Evolutionary conservation across 2,797 vertebrate species (phyloP).

Genomic region (Gymnoscopelus braueri): DNA sequence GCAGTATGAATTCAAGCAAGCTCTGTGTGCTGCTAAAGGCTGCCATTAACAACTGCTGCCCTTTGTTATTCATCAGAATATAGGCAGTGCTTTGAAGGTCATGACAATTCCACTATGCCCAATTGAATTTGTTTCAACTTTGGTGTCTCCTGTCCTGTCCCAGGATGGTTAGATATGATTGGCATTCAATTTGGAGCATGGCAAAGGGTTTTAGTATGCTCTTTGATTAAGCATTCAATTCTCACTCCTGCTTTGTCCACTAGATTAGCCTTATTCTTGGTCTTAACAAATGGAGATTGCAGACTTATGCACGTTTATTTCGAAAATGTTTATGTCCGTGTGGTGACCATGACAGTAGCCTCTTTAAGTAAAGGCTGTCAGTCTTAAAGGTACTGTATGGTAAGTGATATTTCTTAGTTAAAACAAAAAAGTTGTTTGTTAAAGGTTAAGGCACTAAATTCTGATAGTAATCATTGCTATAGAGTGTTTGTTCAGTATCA

Average conservation of each 20-base stretch:
- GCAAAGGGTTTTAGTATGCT: constrained; percentile 1
- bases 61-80: constrained; percentile 65
- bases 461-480: too few relatives aligned
- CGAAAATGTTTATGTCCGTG: too few relatives aligned
- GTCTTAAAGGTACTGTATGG: too few relatives aligned
- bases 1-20: constrained; percentile 47
- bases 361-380: too few relatives aligned
- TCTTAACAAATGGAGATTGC: too few relatives aligned
- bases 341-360: too few relatives aligned
- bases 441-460: too few relatives aligned
- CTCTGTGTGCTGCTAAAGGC: constrained; percentile 56
- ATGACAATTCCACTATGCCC: constrained; percentile 49
- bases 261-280: too few relatives aligned
- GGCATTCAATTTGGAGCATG: constrained; percentile 2
- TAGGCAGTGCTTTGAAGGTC: constrained; percentile 60
- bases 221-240: constrained; percentile 11
- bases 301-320: too few relatives aligned
- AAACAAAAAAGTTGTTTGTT: too few relatives aligned
- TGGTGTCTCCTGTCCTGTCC: constrained; percentile 12
- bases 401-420: too few relatives aligned
- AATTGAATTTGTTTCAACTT: constrained; percentile 20
- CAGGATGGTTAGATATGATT: constrained; percentile 16
- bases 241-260: constrained; percentile 12
- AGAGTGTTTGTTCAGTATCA: too few relatives aligned
- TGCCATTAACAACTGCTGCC: constrained; percentile 60